These are phyloP conservation scores for Etheostoma nigrum DNA, from an alignment of 2,797 vertebrate species.

Conservation along the genomic window DNA sequence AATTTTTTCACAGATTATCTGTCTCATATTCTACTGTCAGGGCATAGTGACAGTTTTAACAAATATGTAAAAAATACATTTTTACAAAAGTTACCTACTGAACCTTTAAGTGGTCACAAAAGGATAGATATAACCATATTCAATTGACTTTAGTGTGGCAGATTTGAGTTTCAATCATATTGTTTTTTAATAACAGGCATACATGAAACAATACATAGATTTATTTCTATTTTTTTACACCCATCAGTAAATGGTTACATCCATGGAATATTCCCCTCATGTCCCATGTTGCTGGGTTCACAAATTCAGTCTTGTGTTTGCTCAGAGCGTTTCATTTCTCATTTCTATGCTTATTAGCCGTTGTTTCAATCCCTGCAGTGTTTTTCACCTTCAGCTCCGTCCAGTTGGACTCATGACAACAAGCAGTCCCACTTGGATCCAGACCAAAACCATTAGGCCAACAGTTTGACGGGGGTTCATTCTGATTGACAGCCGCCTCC, in stretches of 20 bases:
- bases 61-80: no score
- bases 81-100: no score
- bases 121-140: not conserved
- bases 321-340: not conserved
- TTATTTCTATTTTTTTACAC: not conserved
- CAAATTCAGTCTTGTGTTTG: not conserved
- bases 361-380: slow-evolving; percentile 11
- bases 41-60: no score
- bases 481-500: slow-evolving; percentile 20
- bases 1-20: no score
- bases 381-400: slow-evolving; percentile 16
- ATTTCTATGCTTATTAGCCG: not conserved
- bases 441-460: slow-evolving; percentile 23
- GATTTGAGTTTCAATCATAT: no score
- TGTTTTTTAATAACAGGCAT: not conserved
- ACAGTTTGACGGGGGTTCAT: slow-evolving; percentile 25
- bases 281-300: not conserved
- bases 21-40: no score
- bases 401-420: not conserved
- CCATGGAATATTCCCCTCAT: not conserved
- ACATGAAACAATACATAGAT: not conserved
- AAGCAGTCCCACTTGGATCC: slow-evolving; percentile 10
- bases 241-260: not conserved
- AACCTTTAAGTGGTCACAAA: not conserved
- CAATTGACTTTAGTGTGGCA: not conserved